Percentiles rank a stretch among this genome's conserved stretches.
Evolutionary conservation across 2,888 invertebrate genomes (phyloP).

Genomic region (Gerris lacustris): DNA sequence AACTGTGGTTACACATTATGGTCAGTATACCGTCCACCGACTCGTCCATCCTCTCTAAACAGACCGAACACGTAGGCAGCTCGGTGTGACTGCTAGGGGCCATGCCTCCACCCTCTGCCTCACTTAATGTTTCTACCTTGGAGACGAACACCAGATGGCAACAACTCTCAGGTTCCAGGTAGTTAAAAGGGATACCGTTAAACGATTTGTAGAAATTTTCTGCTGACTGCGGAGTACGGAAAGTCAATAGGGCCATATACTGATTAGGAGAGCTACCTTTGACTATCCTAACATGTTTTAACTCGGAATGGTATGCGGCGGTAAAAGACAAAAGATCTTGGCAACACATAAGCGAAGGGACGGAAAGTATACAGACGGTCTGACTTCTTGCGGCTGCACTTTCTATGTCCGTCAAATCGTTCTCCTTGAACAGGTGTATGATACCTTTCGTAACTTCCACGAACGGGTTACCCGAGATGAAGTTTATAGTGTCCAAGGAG

Average conservation of each 20-base stretch:
- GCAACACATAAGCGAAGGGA: constrained; percentile 82
- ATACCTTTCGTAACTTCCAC: constrained; percentile 95
- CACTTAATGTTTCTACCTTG: constrained; percentile 66
- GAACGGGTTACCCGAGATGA: constrained; percentile 83
- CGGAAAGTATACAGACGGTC: constrained; percentile 75
- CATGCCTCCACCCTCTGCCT: constrained; percentile 53
- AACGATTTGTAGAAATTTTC: constrained; percentile 85
- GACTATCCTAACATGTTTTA: constrained; percentile 83
- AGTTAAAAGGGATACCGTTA: constrained; percentile 87
- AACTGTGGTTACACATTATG: constrained; percentile 95
- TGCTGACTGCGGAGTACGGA: constrained; percentile 56
- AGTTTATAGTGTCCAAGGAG: constrained; percentile 25
- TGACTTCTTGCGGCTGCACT: constrained; percentile 58
- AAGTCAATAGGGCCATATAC: constrained; percentile 93
- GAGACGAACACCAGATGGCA: constrained; percentile 95
- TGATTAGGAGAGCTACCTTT: constrained; percentile 84
- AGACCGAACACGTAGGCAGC: constrained; percentile 92
- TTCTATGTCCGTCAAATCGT: constrained; percentile 57
- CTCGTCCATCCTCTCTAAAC: constrained; percentile 95
- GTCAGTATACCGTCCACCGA: constrained; percentile 94
- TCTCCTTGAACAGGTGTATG: constrained; percentile 92
- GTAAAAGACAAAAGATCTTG: constrained; percentile 88
- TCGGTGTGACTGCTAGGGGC: constrained; percentile 76
- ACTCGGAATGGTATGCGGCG: constrained; percentile 80
- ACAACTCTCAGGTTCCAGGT: constrained; percentile 77